Conservation (phyloP, 2,888 invertebrate genomes). For the Cataglyphis altisquamis region DNA sequence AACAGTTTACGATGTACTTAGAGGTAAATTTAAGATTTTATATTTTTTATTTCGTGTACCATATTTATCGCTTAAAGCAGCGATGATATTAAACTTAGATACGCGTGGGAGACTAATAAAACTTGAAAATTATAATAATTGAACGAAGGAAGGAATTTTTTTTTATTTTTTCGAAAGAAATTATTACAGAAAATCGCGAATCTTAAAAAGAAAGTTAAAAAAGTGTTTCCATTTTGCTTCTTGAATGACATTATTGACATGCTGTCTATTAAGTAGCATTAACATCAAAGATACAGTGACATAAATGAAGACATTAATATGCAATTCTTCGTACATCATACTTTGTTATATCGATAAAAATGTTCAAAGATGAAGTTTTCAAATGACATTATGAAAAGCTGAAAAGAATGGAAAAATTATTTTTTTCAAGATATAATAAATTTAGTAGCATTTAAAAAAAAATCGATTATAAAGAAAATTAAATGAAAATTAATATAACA, state of each 20-base stretch:
- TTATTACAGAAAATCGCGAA: slow-evolving; percentile 7
- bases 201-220: neutral
- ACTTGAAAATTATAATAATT: slow-evolving; percentile 15
- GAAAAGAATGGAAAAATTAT: neutral
- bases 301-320: slow-evolving; percentile 27
- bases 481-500: neutral
- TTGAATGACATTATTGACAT: slow-evolving; percentile 12
- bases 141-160: slow-evolving; percentile 6
- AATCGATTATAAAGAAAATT: too few relatives aligned
- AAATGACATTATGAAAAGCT: neutral
- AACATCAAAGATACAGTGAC: slow-evolving; percentile 5
- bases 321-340: slow-evolving; percentile 22
- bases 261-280: slow-evolving; percentile 15
- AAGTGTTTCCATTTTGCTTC: neutral
- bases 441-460: neutral
- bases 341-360: slow-evolving; percentile 11
- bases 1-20: slow-evolving; percentile 17
- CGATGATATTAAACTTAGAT: slow-evolving; percentile 36
- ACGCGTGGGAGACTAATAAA: slow-evolving; percentile 26
- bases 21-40: slow-evolving; percentile 12
- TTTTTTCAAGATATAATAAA: neutral
- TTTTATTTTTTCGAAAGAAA: neutral
- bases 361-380: neutral
- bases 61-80: slow-evolving; percentile 26
- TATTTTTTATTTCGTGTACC: neutral